phyloP scores from a whole-genome alignment of 2,888 invertebrate species.

The Oscheius onirici region DNA sequence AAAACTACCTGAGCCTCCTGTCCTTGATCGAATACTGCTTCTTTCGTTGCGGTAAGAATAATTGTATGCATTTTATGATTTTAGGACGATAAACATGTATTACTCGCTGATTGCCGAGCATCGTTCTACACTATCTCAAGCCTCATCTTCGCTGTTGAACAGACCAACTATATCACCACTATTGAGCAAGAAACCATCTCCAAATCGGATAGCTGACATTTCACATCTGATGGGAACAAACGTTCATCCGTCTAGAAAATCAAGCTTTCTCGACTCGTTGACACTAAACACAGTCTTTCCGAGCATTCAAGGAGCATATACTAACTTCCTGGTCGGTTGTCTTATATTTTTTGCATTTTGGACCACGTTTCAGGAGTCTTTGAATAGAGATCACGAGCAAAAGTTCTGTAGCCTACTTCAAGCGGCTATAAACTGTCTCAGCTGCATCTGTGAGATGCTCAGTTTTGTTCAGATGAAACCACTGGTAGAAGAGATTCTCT shows the following conservation, averaged over 20 bases:
- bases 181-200: conserved; percentile 2
- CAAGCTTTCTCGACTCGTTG: conserved; percentile 46
- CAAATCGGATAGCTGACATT: conserved; percentile 39
- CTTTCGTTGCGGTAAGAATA: conserved; percentile 8
- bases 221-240: conserved; percentile 56
- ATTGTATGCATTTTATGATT: neutral
- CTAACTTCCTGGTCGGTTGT: conserved; percentile 43
- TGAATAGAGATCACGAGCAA: conserved; percentile 10
- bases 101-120: conserved; percentile 56
- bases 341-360: neutral
- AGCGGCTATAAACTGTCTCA: conserved; percentile 24
- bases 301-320: conserved; percentile 44
- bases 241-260: conserved; percentile 38
- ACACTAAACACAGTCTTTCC: conserved; percentile 38
- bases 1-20: conserved; percentile 12
- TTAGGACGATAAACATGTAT: conserved; percentile 56
- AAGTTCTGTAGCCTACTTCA: conserved; percentile 20
- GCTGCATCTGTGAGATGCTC: conserved; percentile 29
- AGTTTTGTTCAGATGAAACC: conserved; percentile 24
- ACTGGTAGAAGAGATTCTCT: conserved; percentile 25
- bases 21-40: conserved; percentile 22
- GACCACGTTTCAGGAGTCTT: conserved; percentile 13
- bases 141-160: conserved; percentile 22
- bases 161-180: conserved; percentile 29
- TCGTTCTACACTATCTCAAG: conserved; percentile 10